Evolutionary conservation across 2,888 invertebrate species (phyloP).

Genomic region (Dinocampus coccinellae): DNA sequence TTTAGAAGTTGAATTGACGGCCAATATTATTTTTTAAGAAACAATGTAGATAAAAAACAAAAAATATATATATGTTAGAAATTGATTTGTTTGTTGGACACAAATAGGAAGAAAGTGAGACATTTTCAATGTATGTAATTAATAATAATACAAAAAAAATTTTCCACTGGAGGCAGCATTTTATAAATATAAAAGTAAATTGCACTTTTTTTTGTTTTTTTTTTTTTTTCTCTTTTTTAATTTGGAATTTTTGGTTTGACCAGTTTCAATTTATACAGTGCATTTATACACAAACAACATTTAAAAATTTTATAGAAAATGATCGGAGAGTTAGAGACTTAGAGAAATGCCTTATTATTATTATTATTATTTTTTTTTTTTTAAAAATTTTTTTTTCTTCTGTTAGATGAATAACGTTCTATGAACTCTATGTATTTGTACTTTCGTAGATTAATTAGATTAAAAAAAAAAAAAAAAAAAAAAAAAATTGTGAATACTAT

Average conservation of each 20-base stretch:
- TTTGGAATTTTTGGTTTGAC: constrained; percentile 38
- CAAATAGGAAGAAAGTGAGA: neutral
- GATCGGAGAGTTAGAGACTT: constrained; percentile 53
- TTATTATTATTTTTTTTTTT: constrained; percentile 54
- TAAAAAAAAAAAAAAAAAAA: constrained; percentile 33
- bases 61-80: neutral
- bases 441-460: constrained; percentile 13
- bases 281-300: constrained; percentile 1
- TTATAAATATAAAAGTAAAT: neutral
- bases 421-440: constrained; percentile 63
- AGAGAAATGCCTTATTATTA: constrained; percentile 56
- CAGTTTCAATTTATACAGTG: constrained; percentile 12
- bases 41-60: constrained; percentile 59
- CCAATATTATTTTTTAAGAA: constrained; percentile 62
- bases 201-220: constrained; percentile 21
- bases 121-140: constrained; percentile 25
- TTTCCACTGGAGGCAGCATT: neutral
- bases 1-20: constrained; percentile 48
- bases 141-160: constrained; percentile 22
- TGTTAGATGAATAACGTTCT: constrained; percentile 65
- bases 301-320: constrained; percentile 38
- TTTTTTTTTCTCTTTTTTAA: too few species aligned
- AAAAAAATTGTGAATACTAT: constrained; percentile 63
- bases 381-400: too few species aligned
- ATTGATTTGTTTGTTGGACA: neutral